Evolutionary conservation across 2,113 vertebrate species (phyloP).

Genomic region (Microcebus ravelobensis): DNA sequence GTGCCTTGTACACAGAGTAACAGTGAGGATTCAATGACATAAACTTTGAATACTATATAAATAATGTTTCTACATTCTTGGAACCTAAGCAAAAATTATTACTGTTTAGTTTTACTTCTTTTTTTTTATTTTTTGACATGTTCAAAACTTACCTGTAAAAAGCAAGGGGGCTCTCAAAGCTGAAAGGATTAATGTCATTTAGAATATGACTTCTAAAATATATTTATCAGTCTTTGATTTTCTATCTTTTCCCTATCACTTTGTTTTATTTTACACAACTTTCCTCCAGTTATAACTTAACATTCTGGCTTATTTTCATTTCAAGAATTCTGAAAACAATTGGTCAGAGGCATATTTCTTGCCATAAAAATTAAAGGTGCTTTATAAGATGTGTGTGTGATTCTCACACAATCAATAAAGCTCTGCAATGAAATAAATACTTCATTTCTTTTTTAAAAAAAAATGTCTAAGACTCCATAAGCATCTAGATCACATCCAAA

Average conservation of each 20-base stretch:
- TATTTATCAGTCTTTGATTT: background rate
- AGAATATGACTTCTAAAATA: background rate
- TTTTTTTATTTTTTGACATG: background rate
- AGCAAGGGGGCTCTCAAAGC: background rate
- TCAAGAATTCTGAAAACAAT: constrained; percentile 32
- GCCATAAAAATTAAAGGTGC: background rate
- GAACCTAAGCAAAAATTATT: background rate
- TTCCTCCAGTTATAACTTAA: constrained; percentile 5
- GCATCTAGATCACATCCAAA: background rate
- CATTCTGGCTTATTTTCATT: constrained; percentile 23
- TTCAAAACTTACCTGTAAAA: constrained; percentile 35
- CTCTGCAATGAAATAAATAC: background rate
- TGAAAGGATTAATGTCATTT: background rate
- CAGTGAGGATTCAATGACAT: background rate
- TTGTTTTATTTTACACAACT: background rate
- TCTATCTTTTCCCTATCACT: background rate
- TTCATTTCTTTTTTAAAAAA: constrained; percentile 18
- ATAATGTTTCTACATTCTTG: constrained; percentile 13
- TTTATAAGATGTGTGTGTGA: background rate
- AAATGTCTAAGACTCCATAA: background rate
- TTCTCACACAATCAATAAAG: background rate
- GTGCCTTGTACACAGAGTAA: background rate
- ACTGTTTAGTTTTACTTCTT: background rate
- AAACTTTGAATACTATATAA: background rate
- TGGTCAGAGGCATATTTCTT: background rate